Conservation (phyloP, 2,113 vertebrate genomes). For the Tachycineta bicolor region DNA sequence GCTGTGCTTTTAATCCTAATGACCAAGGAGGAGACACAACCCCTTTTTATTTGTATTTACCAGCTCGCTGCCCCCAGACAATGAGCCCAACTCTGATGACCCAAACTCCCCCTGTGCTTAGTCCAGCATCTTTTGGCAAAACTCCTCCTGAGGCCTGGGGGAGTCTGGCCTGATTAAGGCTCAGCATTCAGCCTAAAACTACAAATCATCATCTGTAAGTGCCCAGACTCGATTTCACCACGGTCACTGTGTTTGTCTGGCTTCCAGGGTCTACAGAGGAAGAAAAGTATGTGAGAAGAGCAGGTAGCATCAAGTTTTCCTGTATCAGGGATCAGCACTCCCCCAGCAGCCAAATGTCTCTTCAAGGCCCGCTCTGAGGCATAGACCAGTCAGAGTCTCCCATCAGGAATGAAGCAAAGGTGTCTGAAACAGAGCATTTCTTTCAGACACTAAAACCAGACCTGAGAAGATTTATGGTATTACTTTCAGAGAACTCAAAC, state of each 20-base stretch:
- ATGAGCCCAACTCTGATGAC: constrained; percentile 50
- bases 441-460: neutral
- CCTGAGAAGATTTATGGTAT: neutral
- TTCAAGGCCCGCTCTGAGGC: neutral
- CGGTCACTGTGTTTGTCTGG: neutral
- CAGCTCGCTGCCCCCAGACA: constrained; percentile 62
- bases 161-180: constrained; percentile 61
- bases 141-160: constrained; percentile 43
- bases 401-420: neutral
- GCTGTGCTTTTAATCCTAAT: constrained; percentile 42
- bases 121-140: constrained; percentile 67
- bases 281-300: neutral
- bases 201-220: constrained; percentile 18
- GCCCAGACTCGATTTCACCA: constrained; percentile 30
- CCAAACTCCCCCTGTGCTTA: constrained; percentile 49
- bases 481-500: neutral
- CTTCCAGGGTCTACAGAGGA: neutral
- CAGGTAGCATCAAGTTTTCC: neutral
- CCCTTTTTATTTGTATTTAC: constrained; percentile 63
- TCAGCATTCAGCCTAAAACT: constrained; percentile 30
- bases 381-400: neutral
- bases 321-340: neutral
- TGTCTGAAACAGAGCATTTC: neutral
- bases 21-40: constrained; percentile 49
- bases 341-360: neutral